These are phyloP conservation scores for Yponomeuta plumbellus DNA, from an alignment of 2,888 invertebrate genomes.

Conservation along the genomic window DNA sequence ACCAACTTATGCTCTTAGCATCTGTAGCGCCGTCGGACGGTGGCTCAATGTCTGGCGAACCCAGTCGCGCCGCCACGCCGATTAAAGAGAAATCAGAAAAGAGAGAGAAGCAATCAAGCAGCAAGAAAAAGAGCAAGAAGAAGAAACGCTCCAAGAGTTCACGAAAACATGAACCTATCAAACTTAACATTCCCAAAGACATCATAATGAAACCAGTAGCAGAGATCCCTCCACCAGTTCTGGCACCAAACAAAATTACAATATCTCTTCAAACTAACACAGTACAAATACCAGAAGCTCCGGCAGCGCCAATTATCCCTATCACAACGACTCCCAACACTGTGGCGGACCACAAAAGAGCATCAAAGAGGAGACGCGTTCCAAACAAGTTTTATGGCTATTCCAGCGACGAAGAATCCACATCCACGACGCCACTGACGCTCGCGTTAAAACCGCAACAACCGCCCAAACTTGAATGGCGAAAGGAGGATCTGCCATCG, in stretches of 20 bases:
- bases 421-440: conserved; percentile 59
- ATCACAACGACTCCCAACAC: conserved; percentile 33
- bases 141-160: conserved; percentile 73
- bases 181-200: conserved; percentile 78
- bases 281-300: conserved; percentile 65
- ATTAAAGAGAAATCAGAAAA: conserved; percentile 61
- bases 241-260: conserved; percentile 65
- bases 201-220: conserved; percentile 51
- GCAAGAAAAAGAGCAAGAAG: conserved; percentile 83
- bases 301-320: conserved; percentile 27
- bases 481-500: conserved; percentile 82
- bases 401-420: conserved; percentile 88
- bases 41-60: conserved; percentile 75
- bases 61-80: conserved; percentile 81
- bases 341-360: conserved; percentile 79
- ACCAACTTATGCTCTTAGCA: conserved; percentile 79
- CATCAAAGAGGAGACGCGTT: conserved; percentile 87
- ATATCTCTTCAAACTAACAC: conserved; percentile 71
- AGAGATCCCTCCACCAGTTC: conserved; percentile 35
- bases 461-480: conserved; percentile 83
- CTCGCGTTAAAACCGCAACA: conserved; percentile 75
- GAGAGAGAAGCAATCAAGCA: conserved; percentile 69
- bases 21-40: conserved; percentile 79
- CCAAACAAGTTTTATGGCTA: conserved; percentile 93
- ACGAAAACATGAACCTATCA: conserved; percentile 70